phyloP scores from a whole-genome alignment of 1,140 invertebrate species.

The Macrobrachium nipponense region DNA sequence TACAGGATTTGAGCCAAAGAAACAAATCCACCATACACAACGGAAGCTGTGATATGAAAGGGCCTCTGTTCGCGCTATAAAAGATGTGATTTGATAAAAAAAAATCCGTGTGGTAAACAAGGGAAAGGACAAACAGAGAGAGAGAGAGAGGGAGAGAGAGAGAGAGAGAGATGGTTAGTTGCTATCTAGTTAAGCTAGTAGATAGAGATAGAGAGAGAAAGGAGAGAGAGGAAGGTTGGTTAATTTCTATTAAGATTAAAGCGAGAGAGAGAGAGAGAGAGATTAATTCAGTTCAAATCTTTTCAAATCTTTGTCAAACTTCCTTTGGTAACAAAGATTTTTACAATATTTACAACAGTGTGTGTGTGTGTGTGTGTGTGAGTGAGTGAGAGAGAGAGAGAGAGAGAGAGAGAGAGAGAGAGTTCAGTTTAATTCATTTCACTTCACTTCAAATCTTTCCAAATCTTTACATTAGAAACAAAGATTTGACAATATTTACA shows the following conservation, averaged over 20 bases:
- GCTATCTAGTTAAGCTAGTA: too few relatives aligned
- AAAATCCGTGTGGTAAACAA: background rate
- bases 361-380: constrained; percentile 17
- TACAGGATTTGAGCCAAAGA: too few relatives aligned
- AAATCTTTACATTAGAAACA: background rate
- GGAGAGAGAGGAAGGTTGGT: background rate
- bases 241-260: too few relatives aligned
- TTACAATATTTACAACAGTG: background rate
- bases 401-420: background rate
- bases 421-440: background rate
- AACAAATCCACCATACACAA: too few relatives aligned
- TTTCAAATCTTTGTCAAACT: too few relatives aligned
- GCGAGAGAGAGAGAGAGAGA: background rate
- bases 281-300: background rate
- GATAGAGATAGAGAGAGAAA: too few relatives aligned
- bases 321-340: too few relatives aligned
- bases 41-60: too few relatives aligned
- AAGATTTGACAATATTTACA: too few relatives aligned
- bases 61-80: too few relatives aligned
- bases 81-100: too few relatives aligned
- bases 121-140: background rate
- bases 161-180: background rate
- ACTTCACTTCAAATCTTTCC: background rate
- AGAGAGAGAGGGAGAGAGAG: constrained; percentile 21
- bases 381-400: background rate